These are phyloP conservation scores for Paramormyrops hopkinsi DNA, from an alignment of 2,797 vertebrate genomes.

Conservation along the genomic window DNA sequence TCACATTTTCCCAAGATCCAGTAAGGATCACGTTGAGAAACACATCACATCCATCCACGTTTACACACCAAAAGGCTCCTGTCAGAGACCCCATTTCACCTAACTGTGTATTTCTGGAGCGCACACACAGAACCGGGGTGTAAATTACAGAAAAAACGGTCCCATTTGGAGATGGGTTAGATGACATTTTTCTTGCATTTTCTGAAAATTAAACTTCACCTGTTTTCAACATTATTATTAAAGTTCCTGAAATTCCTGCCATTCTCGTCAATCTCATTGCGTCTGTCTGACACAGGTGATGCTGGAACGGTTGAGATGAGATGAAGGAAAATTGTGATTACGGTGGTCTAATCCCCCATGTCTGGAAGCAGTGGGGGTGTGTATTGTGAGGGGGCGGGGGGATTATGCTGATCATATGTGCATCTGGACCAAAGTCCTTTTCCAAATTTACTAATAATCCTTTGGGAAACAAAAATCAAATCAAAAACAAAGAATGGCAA, in stretches of 20 bases:
- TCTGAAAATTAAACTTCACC: not conserved
- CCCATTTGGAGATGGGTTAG: not conserved
- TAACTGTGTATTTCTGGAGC: not conserved
- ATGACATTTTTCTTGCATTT: not conserved
- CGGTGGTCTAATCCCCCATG: not conserved
- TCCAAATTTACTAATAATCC: slow-evolving; percentile 9
- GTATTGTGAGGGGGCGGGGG: not conserved
- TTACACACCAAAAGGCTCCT: not conserved
- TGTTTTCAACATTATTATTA: not conserved
- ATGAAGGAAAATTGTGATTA: not conserved
- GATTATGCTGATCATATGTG: not conserved
- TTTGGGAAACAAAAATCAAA: not conserved
- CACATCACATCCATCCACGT: not conserved
- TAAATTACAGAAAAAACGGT: not conserved
- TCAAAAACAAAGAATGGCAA: not conserved
- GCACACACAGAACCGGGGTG: not conserved
- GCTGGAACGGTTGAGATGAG: not conserved
- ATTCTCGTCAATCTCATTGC: not conserved
- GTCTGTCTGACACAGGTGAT: not conserved
- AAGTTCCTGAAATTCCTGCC: not conserved
- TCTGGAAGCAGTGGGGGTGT: not conserved
- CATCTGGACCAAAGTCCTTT: not conserved
- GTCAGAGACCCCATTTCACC: not conserved
- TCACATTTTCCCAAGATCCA: not conserved
- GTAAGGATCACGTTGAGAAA: not conserved